Evolutionary conservation across 1,140 invertebrate species (phyloP).

Genomic region (Trypoxylus dichotomus): DNA sequence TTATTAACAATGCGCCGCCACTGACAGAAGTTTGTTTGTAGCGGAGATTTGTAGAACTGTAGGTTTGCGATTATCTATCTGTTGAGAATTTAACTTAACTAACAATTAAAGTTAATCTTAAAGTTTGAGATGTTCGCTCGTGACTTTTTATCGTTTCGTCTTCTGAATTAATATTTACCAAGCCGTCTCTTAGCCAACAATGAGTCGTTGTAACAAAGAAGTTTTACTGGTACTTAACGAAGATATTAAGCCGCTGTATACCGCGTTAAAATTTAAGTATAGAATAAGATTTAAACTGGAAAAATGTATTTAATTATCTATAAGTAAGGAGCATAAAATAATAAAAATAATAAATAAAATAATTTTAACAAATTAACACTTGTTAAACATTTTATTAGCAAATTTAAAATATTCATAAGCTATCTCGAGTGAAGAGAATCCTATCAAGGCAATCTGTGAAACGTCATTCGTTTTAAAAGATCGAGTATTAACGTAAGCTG

Average conservation of each 20-base stretch:
- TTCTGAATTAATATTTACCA: no score
- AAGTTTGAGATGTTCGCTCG: background rate
- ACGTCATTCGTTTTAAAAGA: background rate
- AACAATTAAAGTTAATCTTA: conserved; percentile 27
- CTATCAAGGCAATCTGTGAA: background rate
- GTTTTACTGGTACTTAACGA: no score
- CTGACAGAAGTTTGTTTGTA: conserved; percentile 20
- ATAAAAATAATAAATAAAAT: no score
- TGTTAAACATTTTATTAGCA: background rate
- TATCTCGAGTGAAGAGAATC: background rate
- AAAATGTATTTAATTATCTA: no score
- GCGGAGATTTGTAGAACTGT: conserved; percentile 22
- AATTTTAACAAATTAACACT: no score
- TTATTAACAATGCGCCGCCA: background rate
- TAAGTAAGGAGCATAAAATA: no score
- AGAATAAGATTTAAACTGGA: no score
- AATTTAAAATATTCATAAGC: background rate
- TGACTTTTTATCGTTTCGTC: no score
- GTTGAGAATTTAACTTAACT: conserved; percentile 30
- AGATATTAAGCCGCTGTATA: no score
- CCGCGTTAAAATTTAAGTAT: no score
- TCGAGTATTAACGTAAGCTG: background rate
- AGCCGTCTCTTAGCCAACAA: no score
- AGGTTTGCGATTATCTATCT: conserved; percentile 18
- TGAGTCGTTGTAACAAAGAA: no score